Conservation (phyloP, 2,113 vertebrate species). For the Rhabdornis inornatus region DNA sequence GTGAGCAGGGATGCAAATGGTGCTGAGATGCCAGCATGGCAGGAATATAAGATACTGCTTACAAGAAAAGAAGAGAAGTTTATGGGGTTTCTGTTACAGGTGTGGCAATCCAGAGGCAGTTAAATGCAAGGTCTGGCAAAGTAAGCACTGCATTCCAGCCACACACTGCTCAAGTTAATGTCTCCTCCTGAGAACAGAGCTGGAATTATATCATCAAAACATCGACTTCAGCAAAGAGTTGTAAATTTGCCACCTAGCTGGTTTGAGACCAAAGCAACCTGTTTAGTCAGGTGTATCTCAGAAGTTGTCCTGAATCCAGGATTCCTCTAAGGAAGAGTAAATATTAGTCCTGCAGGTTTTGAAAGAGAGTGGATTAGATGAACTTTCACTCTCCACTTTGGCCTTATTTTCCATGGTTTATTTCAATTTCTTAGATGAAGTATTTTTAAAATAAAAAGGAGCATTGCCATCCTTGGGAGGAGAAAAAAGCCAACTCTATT, state of each 20-base stretch:
- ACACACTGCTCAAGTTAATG: neutral
- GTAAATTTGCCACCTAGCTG: neutral
- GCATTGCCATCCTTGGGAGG: neutral
- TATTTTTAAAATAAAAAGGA: neutral
- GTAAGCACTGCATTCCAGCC: neutral
- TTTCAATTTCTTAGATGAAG: neutral
- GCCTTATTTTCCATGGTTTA: neutral
- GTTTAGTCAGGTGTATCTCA: constrained; percentile 46
- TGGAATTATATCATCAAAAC: constrained; percentile 7
- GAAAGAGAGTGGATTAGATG: neutral
- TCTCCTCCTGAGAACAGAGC: neutral
- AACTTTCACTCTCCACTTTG: neutral
- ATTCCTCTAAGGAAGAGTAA: constrained; percentile 15
- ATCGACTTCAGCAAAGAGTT: neutral
- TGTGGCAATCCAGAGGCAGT: neutral
- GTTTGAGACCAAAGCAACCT: neutral
- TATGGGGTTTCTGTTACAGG: neutral
- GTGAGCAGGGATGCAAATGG: neutral
- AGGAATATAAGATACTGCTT: neutral
- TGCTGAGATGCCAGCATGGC: neutral
- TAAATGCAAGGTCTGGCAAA: constrained; percentile 18
- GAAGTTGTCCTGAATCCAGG: neutral
- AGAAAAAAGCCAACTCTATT: neutral
- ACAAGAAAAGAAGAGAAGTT: neutral
- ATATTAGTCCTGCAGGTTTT: constrained; percentile 14